Evolutionary conservation across 2,888 invertebrate genomes (phyloP).

Genomic region (Sesamia inferens): DNA sequence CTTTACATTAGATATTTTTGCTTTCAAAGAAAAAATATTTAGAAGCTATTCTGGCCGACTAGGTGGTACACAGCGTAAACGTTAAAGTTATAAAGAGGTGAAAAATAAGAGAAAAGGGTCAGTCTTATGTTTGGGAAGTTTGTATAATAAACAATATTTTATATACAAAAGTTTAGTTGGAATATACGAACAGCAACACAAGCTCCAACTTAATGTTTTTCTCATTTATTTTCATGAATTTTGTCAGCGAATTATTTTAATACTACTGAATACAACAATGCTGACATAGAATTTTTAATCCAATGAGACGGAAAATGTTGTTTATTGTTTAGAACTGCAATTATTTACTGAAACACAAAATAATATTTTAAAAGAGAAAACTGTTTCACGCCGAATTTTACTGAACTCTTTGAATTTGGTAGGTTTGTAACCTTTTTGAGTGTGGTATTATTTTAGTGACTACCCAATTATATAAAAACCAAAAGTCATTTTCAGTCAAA

Average conservation of each 20-base stretch:
- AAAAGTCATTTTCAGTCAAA: constrained; percentile 45
- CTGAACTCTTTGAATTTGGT: neutral
- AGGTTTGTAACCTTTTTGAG: constrained; percentile 19
- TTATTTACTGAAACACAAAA: constrained; percentile 3
- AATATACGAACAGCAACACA: constrained; percentile 60
- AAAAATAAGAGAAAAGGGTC: constrained; percentile 89
- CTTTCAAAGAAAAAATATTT: constrained; percentile 82
- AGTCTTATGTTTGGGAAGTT: constrained; percentile 90
- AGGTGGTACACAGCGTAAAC: constrained; percentile 82
- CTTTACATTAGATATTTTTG: constrained; percentile 84
- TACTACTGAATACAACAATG: constrained; percentile 18
- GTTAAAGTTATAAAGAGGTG: constrained; percentile 82
- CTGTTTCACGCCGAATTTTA: neutral
- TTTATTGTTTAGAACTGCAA: constrained; percentile 4
- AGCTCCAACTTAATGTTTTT: constrained; percentile 40
- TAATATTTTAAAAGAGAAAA: neutral
- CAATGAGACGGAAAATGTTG: constrained; percentile 27
- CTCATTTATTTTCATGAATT: constrained; percentile 39
- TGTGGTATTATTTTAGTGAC: neutral
- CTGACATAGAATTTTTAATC: constrained; percentile 31
- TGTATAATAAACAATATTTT: constrained; percentile 85
- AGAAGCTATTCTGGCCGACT: constrained; percentile 85
- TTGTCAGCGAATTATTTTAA: constrained; percentile 35
- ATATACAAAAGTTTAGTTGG: constrained; percentile 85
- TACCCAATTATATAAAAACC: constrained; percentile 6